A percentile compares a stretch with the other conserved stretches of the same genome.
These are phyloP conservation scores for Luffia ferchaultella DNA, from an alignment of 2,888 invertebrate genomes.

Conservation along the genomic window DNA sequence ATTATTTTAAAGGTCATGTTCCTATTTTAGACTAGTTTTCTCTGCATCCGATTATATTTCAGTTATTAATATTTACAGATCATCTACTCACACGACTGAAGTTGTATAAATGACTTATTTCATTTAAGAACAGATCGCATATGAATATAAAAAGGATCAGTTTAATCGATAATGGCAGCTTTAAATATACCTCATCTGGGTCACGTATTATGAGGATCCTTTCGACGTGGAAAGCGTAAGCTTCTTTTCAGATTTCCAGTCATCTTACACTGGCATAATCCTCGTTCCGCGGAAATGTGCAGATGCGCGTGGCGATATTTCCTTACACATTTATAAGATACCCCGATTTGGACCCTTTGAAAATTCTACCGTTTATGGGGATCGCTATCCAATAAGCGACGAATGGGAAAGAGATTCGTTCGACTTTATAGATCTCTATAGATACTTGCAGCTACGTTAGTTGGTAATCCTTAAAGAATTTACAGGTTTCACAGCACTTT, in stretches of 20 bases:
- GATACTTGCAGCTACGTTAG: too few relatives aligned
- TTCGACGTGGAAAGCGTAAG: slow-evolving; percentile 36
- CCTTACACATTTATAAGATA: slow-evolving; percentile 14
- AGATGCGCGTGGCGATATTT: slow-evolving; percentile 30
- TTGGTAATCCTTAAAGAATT: too few relatives aligned
- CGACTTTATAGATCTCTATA: too few relatives aligned
- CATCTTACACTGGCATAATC: slow-evolving; percentile 36
- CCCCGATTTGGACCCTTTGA: neutral
- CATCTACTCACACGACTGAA: too few relatives aligned
- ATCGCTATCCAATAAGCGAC: neutral
- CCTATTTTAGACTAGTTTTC: too few relatives aligned
- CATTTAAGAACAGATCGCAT: too few relatives aligned
- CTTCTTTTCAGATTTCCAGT: slow-evolving; percentile 40
- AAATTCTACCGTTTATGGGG: neutral
- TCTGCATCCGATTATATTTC: too few relatives aligned
- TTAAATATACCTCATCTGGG: slow-evolving; percentile 27
- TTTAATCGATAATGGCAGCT: slow-evolving; percentile 21
- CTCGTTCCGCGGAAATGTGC: slow-evolving; percentile 24
- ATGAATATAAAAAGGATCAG: slow-evolving; percentile 13
- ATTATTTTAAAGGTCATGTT: too few relatives aligned
- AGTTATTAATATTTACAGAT: too few relatives aligned
- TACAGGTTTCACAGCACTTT: too few relatives aligned
- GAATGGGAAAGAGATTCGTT: neutral
- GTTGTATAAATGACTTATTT: too few relatives aligned
- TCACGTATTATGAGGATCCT: slow-evolving; percentile 36